Conservation (phyloP, 2,888 invertebrate species). For the Gymnosoma rotundatum region DNA sequence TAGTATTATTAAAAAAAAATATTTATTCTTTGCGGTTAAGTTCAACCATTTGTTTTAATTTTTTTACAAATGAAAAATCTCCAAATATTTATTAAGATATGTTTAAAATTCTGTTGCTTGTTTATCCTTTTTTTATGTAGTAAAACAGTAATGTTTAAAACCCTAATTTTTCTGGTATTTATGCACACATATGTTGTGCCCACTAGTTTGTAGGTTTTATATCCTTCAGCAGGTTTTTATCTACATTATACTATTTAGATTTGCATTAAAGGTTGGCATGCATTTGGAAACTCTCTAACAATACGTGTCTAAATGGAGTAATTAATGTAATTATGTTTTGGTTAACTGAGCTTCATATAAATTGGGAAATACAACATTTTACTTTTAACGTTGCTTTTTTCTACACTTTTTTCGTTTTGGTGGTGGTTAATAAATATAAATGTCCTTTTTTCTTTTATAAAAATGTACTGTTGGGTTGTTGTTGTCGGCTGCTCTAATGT, state of each 20-base stretch:
- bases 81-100: too few relatives aligned
- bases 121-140: background rate
- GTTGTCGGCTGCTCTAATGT: conserved; percentile 2
- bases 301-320: conserved; percentile 32
- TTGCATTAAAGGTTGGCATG: background rate
- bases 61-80: too few relatives aligned
- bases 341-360: conserved; percentile 42
- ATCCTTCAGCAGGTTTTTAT: conserved; percentile 26
- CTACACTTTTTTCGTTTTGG: background rate
- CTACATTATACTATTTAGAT: background rate
- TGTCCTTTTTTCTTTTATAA: conserved; percentile 48
- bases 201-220: conserved; percentile 3
- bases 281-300: conserved; percentile 7
- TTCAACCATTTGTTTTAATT: too few relatives aligned
- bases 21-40: too few relatives aligned
- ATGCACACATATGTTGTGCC: conserved; percentile 24
- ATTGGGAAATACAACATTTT: conserved; percentile 27
- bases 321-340: conserved; percentile 59
- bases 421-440: conserved; percentile 30
- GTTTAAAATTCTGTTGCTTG: background rate
- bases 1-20: too few relatives aligned
- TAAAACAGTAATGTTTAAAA: conserved; percentile 42
- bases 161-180: conserved; percentile 62
- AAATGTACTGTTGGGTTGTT: conserved; percentile 29
- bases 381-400: background rate